A percentile compares a stretch with the other conserved stretches of the same genome.
phyloP scores from a whole-genome alignment of 1,140 invertebrate species.

The Hylaeus volcanicus region DNA sequence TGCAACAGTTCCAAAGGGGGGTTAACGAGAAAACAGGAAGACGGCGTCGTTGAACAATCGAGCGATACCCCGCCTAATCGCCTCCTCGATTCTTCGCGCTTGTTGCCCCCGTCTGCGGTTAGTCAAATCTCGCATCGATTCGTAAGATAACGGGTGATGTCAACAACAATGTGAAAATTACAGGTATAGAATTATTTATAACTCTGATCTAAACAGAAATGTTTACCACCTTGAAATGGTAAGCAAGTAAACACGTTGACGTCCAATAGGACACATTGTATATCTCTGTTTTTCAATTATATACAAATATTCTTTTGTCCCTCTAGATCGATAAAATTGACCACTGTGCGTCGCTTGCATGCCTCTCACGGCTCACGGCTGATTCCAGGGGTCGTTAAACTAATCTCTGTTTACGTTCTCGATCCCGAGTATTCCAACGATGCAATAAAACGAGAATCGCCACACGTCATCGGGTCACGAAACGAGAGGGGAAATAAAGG shows the following conservation, averaged over 20 bases:
- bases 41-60: background rate
- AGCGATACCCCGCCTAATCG: conserved; percentile 27
- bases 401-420: conserved; percentile 39
- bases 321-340: too few relatives aligned
- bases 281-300: too few relatives aligned
- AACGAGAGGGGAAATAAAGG: background rate
- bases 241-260: too few relatives aligned
- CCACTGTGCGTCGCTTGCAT: too few relatives aligned
- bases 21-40: conserved; percentile 38
- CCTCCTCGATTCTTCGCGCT: conserved; percentile 7
- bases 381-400: conserved; percentile 21
- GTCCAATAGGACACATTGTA: too few relatives aligned
- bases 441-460: background rate
- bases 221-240: too few relatives aligned
- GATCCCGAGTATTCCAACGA: background rate
- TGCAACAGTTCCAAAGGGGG: background rate
- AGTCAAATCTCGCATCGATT: background rate
- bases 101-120: background rate
- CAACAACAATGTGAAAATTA: too few relatives aligned
- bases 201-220: too few relatives aligned
- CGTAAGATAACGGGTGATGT: too few relatives aligned
- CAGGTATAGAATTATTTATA: too few relatives aligned
- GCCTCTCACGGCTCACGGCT: too few relatives aligned
- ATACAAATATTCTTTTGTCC: too few relatives aligned
- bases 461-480: background rate